phyloP scores from a whole-genome alignment of 1,140 invertebrate species.

The Notospermus geniculatus region DNA sequence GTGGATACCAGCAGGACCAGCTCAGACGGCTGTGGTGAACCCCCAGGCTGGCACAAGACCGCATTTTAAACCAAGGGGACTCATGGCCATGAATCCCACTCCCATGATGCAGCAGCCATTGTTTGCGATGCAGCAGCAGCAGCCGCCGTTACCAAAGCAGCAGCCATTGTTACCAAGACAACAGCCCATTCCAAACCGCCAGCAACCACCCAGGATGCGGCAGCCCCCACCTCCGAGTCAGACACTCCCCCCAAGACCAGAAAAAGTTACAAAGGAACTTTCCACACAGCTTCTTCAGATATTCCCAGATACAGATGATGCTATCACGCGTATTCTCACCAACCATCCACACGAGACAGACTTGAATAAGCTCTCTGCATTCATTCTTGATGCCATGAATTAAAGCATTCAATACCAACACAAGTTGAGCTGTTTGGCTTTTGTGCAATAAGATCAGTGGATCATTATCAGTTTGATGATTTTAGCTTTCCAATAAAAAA shows the following conservation, averaged over 20 bases:
- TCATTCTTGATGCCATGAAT: constrained; percentile 16
- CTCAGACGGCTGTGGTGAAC: too few relatives aligned
- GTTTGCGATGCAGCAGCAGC: neutral
- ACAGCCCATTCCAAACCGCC: neutral
- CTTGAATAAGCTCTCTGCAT: constrained; percentile 30
- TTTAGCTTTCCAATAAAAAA: too few relatives aligned
- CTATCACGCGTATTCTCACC: constrained; percentile 26
- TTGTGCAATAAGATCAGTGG: too few relatives aligned
- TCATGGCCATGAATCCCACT: neutral
- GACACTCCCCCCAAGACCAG: neutral
- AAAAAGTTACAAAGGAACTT: constrained; percentile 25
- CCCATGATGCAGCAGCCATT: neutral
- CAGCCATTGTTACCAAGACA: neutral
- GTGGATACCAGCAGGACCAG: too few relatives aligned
- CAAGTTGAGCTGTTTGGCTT: too few relatives aligned
- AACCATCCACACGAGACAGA: constrained; percentile 34
- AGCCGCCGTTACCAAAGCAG: neutral
- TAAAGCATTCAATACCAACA: too few relatives aligned
- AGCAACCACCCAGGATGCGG: neutral
- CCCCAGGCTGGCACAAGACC: too few relatives aligned
- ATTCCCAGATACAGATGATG: constrained; percentile 28
- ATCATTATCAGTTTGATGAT: too few relatives aligned
- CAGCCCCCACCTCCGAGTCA: neutral
- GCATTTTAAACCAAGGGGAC: too few relatives aligned
- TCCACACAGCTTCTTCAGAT: constrained; percentile 25